A percentile compares a stretch with the other conserved stretches of the same genome.
phyloP scores from a whole-genome alignment of 2,888 invertebrate species.

The Aspidiotus destructor region DNA sequence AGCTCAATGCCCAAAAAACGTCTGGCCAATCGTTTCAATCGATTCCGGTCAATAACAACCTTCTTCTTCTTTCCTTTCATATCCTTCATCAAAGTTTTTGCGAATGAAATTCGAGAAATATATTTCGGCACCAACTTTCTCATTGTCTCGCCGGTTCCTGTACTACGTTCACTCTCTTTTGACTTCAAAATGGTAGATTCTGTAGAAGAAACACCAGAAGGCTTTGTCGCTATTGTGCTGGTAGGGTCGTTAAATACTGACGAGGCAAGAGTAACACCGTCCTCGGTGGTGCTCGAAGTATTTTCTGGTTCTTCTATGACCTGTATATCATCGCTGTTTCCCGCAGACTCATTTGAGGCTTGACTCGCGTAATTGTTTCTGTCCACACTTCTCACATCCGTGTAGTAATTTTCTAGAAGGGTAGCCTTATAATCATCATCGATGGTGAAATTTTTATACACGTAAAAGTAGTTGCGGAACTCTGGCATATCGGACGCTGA shows the following conservation, averaged over 20 bases:
- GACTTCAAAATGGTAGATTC: not conserved
- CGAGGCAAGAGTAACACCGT: not conserved
- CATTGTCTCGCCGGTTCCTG: too few relatives aligned
- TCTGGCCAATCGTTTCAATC: constrained; percentile 29
- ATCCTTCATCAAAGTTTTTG: not conserved
- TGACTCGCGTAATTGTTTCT: constrained; percentile 40
- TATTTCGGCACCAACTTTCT: too few relatives aligned
- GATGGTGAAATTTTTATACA: constrained; percentile 56
- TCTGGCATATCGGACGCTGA: constrained; percentile 47
- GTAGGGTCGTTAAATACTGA: too few relatives aligned
- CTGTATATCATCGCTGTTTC: not conserved
- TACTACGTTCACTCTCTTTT: too few relatives aligned
- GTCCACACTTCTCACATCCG: constrained; percentile 53
- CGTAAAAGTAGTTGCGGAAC: constrained; percentile 57
- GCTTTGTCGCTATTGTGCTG: not conserved
- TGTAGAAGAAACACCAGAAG: not conserved
- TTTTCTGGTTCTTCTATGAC: too few relatives aligned
- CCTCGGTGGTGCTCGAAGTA: not conserved
- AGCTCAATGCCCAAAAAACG: constrained; percentile 31
- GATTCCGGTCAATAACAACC: not conserved
- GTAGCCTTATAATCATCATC: constrained; percentile 52
- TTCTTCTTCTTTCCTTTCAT: not conserved
- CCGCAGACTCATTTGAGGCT: not conserved
- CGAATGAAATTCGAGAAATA: too few relatives aligned
- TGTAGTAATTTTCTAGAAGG: constrained; percentile 51